These are phyloP conservation scores for Tapirus indicus DNA, from an alignment of 2,797 vertebrate genomes.

Conservation along the genomic window DNA sequence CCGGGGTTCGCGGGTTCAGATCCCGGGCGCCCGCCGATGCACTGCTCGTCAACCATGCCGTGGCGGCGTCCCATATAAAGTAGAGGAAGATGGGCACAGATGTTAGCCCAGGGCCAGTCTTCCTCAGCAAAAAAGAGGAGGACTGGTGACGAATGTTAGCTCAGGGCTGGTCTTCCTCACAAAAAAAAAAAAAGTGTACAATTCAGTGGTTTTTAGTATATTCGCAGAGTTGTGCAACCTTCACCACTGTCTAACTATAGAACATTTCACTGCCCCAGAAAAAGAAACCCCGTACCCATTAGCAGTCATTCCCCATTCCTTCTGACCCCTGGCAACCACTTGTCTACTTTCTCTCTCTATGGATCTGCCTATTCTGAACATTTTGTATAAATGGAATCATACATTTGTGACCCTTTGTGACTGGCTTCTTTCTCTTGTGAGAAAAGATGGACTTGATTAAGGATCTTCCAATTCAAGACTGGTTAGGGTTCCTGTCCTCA, in stretches of 20 bases:
- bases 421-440: not conserved
- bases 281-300: not conserved
- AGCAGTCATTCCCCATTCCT: not conserved
- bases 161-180: too few species aligned
- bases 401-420: not conserved
- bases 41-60: too few species aligned
- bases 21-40: too few species aligned
- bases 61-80: too few species aligned
- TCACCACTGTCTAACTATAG: slow-evolving; percentile 21
- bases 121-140: too few species aligned
- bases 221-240: not conserved
- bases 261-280: not conserved
- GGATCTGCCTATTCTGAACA: not conserved
- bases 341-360: not conserved
- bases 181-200: not conserved
- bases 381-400: not conserved
- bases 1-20: too few species aligned
- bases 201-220: not conserved
- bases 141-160: too few species aligned
- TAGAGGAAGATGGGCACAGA: too few species aligned
- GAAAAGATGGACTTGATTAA: slow-evolving; percentile 2
- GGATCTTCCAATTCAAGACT: slow-evolving; percentile 40
- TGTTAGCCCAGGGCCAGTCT: too few species aligned
- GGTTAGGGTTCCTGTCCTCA: not conserved
- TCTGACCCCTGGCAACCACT: not conserved